Conservation (phyloP, 2,797 vertebrate genomes). For the Chaetophractus vellerosus region DNA sequence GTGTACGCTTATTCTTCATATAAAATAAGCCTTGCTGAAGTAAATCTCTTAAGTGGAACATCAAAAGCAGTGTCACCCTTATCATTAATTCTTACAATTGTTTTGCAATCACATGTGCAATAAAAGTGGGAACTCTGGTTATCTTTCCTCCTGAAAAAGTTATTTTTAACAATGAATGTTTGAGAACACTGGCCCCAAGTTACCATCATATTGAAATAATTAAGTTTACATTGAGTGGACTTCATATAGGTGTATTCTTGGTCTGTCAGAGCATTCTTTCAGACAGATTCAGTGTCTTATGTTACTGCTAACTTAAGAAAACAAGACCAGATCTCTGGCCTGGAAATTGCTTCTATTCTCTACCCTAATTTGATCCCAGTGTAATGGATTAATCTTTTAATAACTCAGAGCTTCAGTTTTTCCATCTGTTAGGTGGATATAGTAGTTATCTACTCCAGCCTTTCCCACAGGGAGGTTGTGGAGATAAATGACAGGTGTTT, state of each 20-base stretch:
- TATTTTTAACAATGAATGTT: neutral
- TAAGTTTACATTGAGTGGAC: neutral
- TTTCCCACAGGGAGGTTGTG: neutral
- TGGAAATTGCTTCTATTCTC: neutral
- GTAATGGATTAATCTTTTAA: neutral
- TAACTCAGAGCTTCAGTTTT: neutral
- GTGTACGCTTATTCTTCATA: neutral
- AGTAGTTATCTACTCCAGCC: neutral
- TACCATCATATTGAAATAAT: neutral
- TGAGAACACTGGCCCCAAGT: neutral
- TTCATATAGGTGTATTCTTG: neutral
- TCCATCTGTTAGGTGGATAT: neutral
- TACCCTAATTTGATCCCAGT: neutral
- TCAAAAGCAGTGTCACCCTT: neutral
- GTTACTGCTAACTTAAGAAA: neutral
- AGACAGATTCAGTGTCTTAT: neutral
- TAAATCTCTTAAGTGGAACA: neutral
- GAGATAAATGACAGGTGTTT: conserved; percentile 38
- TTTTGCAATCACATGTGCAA: neutral
- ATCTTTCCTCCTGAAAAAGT: neutral
- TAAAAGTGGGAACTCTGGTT: neutral
- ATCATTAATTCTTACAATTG: neutral
- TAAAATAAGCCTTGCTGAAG: conserved; percentile 18
- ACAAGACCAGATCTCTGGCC: neutral
- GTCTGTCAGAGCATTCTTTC: neutral